A percentile compares a stretch with the other conserved stretches of the same genome.
phyloP scores from a whole-genome alignment of 2,888 invertebrate species.

The Lycia hirtaria region DNA sequence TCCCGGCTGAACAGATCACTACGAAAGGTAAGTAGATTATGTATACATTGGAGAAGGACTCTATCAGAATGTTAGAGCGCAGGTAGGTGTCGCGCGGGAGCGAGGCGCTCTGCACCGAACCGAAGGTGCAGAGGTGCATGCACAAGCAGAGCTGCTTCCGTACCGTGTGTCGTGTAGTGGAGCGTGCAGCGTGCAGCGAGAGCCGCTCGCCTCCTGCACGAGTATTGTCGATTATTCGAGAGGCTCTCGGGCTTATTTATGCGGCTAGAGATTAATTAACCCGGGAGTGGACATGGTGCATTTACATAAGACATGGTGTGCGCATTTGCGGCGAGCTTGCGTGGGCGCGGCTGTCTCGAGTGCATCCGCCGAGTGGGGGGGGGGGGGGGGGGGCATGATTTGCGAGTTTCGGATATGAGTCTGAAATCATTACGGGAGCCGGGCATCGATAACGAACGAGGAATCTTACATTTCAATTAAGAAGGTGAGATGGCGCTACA shows the following conservation, averaged over 20 bases:
- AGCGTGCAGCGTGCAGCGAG: neutral
- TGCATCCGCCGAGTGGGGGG: slow-evolving; percentile 19
- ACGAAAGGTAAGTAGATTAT: no score
- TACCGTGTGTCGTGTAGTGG: no score
- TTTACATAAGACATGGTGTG: slow-evolving; percentile 84
- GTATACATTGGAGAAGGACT: no score
- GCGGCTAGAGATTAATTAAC: slow-evolving; percentile 82
- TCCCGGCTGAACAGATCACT: no score
- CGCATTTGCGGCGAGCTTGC: slow-evolving; percentile 78
- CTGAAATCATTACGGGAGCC: slow-evolving; percentile 53
- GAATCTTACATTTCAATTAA: slow-evolving; percentile 43
- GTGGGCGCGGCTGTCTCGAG: slow-evolving; percentile 36
- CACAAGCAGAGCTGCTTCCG: no score
- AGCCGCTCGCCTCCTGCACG: neutral
- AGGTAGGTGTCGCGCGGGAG: no score
- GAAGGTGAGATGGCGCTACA: neutral
- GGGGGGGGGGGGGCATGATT: slow-evolving; percentile 48
- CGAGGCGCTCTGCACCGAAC: no score
- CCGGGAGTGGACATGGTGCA: slow-evolving; percentile 76
- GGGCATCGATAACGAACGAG: slow-evolving; percentile 36
- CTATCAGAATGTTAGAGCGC: no score
- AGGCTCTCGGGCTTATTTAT: slow-evolving; percentile 78
- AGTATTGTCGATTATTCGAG: slow-evolving; percentile 54
- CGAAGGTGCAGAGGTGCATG: no score
- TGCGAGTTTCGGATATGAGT: slow-evolving; percentile 57